Percentiles rank a stretch among this genome's conserved stretches.
Conservation (phyloP, 2,888 invertebrate genomes). For the Cataglyphis livida region DNA sequence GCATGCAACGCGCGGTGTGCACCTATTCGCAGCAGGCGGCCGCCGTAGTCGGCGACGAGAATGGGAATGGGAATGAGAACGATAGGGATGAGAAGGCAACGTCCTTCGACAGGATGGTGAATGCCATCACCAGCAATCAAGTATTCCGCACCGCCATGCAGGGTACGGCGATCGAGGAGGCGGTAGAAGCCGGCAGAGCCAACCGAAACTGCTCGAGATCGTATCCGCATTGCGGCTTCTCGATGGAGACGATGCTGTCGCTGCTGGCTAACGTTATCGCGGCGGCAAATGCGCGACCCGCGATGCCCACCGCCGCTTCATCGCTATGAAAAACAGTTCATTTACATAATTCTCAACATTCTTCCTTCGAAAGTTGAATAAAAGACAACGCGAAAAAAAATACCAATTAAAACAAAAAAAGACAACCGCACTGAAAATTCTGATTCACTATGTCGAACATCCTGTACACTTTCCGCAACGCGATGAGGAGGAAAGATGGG, state of each 20-base stretch:
- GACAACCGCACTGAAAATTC: not conserved
- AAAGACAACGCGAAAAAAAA: not conserved
- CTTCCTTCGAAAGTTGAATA: not conserved
- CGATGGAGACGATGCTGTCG: conserved; percentile 82
- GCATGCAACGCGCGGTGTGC: conserved; percentile 88
- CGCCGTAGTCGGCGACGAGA: conserved; percentile 72
- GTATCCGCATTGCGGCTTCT: conserved; percentile 86
- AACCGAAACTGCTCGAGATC: conserved; percentile 84
- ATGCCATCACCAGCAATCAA: conserved; percentile 81
- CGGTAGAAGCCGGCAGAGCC: conserved; percentile 86
- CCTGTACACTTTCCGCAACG: not conserved
- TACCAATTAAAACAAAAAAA: not conserved
- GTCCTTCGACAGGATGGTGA: conserved; percentile 80
- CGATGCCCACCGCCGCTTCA: conserved; percentile 65
- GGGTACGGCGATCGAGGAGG: conserved; percentile 87
- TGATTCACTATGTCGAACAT: not conserved
- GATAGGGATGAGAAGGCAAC: conserved; percentile 72
- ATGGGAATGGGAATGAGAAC: conserved; percentile 53
- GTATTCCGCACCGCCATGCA: conserved; percentile 84
- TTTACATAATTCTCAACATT: not conserved
- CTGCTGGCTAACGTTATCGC: conserved; percentile 79
- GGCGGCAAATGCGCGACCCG: conserved; percentile 60
- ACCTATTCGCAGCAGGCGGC: conserved; percentile 91
- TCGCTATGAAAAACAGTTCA: conserved; percentile 47
- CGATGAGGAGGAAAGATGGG: not conserved